phyloP scores from a whole-genome alignment of 2,888 invertebrate genomes.

The Cerceris rybyensis region DNA sequence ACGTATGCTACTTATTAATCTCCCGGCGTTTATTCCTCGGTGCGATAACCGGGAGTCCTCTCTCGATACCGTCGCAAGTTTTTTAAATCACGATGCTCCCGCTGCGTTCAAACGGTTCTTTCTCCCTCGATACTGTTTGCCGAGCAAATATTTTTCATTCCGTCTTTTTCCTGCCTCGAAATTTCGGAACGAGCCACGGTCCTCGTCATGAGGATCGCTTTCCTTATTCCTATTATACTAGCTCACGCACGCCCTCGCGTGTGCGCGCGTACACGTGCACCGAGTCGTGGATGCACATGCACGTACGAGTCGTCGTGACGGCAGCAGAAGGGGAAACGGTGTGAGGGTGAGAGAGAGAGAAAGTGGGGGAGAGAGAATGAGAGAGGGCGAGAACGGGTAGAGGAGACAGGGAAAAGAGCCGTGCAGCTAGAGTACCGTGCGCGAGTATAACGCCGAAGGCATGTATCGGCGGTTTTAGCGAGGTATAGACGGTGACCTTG shows the following conservation, averaged over 20 bases:
- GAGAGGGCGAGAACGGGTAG: conserved; percentile 30
- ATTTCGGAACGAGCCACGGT: conserved; percentile 15
- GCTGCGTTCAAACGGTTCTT: neutral
- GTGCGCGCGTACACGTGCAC: conserved; percentile 36
- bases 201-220: conserved; percentile 71
- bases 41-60: too few species aligned
- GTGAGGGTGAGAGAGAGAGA: conserved; percentile 38
- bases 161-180: conserved; percentile 16
- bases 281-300: conserved; percentile 47
- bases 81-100: neutral
- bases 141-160: conserved; percentile 22
- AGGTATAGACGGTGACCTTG: conserved; percentile 63
- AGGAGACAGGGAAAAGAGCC: conserved; percentile 33
- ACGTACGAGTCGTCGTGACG: conserved; percentile 22
- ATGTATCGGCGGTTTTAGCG: conserved; percentile 57
- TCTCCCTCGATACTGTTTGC: neutral
- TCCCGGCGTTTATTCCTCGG: neutral
- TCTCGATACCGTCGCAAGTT: too few species aligned
- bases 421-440: conserved; percentile 71
- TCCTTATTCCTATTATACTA: conserved; percentile 76
- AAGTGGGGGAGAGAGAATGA: conserved; percentile 7
- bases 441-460: conserved; percentile 74
- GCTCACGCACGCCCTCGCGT: conserved; percentile 55
- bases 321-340: conserved; percentile 3
- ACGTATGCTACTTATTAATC: neutral